phyloP scores from a whole-genome alignment of 1,140 invertebrate genomes.

The Steinernema khuongi region DNA sequence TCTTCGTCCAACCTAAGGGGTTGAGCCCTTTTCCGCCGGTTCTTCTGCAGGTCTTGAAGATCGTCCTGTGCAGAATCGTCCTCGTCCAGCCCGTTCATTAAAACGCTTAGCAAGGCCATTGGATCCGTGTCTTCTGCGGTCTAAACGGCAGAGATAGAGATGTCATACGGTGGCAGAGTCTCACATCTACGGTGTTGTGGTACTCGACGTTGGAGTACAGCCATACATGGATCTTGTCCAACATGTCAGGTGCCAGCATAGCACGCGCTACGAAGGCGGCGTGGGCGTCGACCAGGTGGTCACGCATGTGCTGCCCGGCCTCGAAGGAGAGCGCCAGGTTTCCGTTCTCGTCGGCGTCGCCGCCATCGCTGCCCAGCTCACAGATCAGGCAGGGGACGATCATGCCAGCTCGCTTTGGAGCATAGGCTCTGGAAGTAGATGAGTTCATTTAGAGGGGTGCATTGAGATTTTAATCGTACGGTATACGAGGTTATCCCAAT shows the following conservation, averaged over 20 bases:
- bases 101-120: background rate
- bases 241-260: conserved; percentile 26
- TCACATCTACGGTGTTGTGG: conserved; percentile 13
- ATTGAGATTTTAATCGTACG: too few relatives aligned
- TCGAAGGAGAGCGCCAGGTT: background rate
- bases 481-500: too few relatives aligned
- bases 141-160: conserved; percentile 4
- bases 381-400: background rate
- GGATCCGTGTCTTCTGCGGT: background rate
- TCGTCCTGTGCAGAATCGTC: conserved; percentile 3
- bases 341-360: background rate
- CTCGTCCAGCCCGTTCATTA: background rate
- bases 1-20: conserved; percentile 1
- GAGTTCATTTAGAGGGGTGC: too few relatives aligned
- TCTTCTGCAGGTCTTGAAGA: background rate
- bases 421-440: background rate
- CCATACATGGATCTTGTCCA: conserved; percentile 25
- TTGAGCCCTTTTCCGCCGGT: background rate
- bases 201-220: conserved; percentile 27
- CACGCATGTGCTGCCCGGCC: background rate
- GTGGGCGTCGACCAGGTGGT: conserved; percentile 21
- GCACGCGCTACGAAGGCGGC: conserved; percentile 22
- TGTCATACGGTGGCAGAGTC: background rate
- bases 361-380: background rate
- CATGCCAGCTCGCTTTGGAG: background rate